Conservation (phyloP, 2,888 invertebrate species). For the Andrena marginata region DNA sequence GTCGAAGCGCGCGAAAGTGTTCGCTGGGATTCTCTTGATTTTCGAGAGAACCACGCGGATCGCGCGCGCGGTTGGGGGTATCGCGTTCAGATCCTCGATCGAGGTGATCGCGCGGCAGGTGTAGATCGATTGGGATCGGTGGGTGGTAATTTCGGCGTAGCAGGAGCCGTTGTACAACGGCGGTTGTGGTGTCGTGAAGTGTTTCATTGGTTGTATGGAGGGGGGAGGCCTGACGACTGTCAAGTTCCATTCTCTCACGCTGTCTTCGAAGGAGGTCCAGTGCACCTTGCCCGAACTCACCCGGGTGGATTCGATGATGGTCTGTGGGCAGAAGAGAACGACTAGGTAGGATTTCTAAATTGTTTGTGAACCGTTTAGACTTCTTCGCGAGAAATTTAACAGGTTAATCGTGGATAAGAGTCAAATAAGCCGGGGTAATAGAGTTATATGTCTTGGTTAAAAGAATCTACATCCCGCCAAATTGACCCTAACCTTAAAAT, state of each 20-base stretch:
- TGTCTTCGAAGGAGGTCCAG: conserved; percentile 71
- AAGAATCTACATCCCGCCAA: too few relatives aligned
- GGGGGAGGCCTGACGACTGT: conserved; percentile 28
- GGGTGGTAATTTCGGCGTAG: conserved; percentile 13
- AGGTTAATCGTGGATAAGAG: too few relatives aligned
- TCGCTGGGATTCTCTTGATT: conserved; percentile 64
- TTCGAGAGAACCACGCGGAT: conserved; percentile 72
- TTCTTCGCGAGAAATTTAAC: background rate
- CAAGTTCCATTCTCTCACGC: conserved; percentile 46
- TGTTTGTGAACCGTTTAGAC: background rate
- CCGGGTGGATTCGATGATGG: background rate
- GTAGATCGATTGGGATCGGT: conserved; percentile 33
- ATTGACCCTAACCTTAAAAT: too few relatives aligned
- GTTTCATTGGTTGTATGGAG: background rate
- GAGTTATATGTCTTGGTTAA: too few relatives aligned
- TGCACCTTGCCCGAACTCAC: conserved; percentile 63
- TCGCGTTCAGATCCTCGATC: conserved; percentile 58
- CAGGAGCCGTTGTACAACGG: conserved; percentile 52
- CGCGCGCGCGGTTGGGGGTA: conserved; percentile 64
- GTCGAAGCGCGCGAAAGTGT: conserved; percentile 72
- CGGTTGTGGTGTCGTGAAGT: background rate
- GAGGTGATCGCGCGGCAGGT: conserved; percentile 72
- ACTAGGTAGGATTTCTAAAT: background rate
- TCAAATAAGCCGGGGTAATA: too few relatives aligned
- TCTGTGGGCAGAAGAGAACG: background rate